Conservation (phyloP, 1,140 invertebrate genomes). For the Drosophila lacertosa region DNA sequence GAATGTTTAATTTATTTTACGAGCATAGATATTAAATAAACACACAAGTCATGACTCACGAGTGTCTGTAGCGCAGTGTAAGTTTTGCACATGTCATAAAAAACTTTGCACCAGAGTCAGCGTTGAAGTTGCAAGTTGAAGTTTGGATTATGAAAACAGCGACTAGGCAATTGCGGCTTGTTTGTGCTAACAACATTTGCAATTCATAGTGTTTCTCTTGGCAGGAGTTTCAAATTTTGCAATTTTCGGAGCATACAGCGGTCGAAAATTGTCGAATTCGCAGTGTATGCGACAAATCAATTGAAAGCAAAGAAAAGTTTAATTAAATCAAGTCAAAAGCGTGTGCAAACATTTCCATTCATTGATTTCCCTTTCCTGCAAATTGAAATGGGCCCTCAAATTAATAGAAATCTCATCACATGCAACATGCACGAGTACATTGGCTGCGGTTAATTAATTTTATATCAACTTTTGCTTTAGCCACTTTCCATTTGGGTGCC, state of each 20-base stretch:
- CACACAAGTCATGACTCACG: slow-evolving; percentile 53
- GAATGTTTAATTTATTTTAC: slow-evolving; percentile 80
- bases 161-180: slow-evolving; percentile 46
- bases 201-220: slow-evolving; percentile 45
- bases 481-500: neutral
- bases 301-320: slow-evolving; percentile 27
- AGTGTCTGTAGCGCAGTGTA: slow-evolving; percentile 19
- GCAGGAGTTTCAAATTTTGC: neutral
- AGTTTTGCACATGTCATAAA: slow-evolving; percentile 31
- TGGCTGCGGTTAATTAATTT: slow-evolving; percentile 49
- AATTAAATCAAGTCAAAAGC: slow-evolving; percentile 31
- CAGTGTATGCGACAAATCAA: slow-evolving; percentile 11
- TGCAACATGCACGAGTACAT: slow-evolving; percentile 27
- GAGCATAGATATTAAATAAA: slow-evolving; percentile 79
- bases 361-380: slow-evolving; percentile 8
- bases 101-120: slow-evolving; percentile 34
- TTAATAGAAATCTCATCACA: slow-evolving; percentile 41
- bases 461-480: slow-evolving; percentile 28
- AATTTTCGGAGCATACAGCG: slow-evolving; percentile 8
- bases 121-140: slow-evolving; percentile 8
- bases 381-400: slow-evolving; percentile 9
- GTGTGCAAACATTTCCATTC: slow-evolving; percentile 14
- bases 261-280: neutral
- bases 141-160: slow-evolving; percentile 12
- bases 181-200: slow-evolving; percentile 64